phyloP scores from a whole-genome alignment of 1,140 invertebrate genomes.

The Bombus soroeensis region DNA sequence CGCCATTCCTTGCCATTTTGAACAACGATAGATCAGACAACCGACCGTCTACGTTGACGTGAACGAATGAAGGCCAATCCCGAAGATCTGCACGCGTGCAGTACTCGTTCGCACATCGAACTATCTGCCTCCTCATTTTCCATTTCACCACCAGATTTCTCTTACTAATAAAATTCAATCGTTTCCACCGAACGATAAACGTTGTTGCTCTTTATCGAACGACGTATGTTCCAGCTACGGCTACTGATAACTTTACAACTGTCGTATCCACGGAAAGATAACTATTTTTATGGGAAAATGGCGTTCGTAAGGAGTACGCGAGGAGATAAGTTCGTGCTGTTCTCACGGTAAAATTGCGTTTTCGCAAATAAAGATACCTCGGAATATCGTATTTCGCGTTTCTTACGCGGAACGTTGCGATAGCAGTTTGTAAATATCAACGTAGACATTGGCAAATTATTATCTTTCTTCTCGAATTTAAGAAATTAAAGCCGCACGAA shows the following conservation, averaged over 20 bases:
- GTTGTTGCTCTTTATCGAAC: too few relatives aligned
- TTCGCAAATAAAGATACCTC: neutral
- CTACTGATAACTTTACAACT: neutral
- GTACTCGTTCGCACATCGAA: too few relatives aligned
- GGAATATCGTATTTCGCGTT: neutral
- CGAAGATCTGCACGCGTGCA: neutral
- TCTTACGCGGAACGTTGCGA: too few relatives aligned
- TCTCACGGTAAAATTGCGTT: neutral
- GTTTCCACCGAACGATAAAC: neutral
- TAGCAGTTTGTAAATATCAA: neutral
- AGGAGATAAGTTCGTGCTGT: neutral
- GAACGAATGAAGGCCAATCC: neutral
- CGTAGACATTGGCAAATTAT: too few relatives aligned
- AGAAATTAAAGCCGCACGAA: too few relatives aligned
- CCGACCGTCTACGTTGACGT: neutral
- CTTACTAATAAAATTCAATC: neutral
- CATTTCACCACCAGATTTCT: neutral
- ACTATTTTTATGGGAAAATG: neutral
- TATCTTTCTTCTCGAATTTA: too few relatives aligned
- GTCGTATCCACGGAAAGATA: neutral
- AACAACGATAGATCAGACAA: conserved; percentile 1
- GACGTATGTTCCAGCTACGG: neutral
- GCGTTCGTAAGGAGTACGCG: neutral
- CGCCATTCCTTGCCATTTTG: neutral
- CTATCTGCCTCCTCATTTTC: neutral